Base-by-base conservation (phyloP, 2,888 invertebrate species). In the Rugalucina vietnamica region DNA sequence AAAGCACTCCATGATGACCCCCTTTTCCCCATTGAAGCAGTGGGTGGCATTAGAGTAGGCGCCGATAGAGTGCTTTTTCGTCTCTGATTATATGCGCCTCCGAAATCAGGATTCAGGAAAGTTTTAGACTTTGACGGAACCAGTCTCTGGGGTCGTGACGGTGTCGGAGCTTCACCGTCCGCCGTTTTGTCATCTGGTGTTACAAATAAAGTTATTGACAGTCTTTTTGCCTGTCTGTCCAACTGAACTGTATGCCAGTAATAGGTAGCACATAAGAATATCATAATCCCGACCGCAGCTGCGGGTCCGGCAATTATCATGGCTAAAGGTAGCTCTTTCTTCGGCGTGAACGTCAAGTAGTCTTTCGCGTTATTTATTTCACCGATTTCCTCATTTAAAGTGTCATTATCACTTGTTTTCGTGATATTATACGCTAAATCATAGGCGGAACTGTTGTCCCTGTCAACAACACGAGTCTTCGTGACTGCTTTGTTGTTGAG, bases 291-390 rank as follows among this genome's bases (percentile, higher is more conserved):
- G 24, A 92, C 90, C 3, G 93, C 92, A 1, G 91, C 93, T 0
- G 91, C 90, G 1, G 92, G 91, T 36, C 91, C 91, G 8, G 93
- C 93, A 12, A 92, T 91, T 21, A 93, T 88, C n/a, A 93, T 89
- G 0, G 92, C 90, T 57, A 91, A 76, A 21, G 93, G 93, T 10
- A 91, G 88, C 49, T 91, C 92, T 57, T 76, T 82, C 60, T 80
- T 80, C 12, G 75, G 77, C 5, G 70, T 24, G 29, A 60, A 60
- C 5, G 5, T 60, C 5, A 60, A 24, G 18, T 60, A 60, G 8
- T 60, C 60, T 21, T 18, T 5, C 8, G 60, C 27, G 29, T 29
- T 60, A 60, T 60, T 60, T 29, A 21, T 5, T 27, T 10, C 29
- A 60, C 29, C 24, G 5, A 18, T 24, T 24, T 27, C 29, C 29